Evolutionary conservation across 2,113 vertebrate species (phyloP), one percentile per base, ranked within the genome.

Genomic region (Hiodon tergisus): DNA sequence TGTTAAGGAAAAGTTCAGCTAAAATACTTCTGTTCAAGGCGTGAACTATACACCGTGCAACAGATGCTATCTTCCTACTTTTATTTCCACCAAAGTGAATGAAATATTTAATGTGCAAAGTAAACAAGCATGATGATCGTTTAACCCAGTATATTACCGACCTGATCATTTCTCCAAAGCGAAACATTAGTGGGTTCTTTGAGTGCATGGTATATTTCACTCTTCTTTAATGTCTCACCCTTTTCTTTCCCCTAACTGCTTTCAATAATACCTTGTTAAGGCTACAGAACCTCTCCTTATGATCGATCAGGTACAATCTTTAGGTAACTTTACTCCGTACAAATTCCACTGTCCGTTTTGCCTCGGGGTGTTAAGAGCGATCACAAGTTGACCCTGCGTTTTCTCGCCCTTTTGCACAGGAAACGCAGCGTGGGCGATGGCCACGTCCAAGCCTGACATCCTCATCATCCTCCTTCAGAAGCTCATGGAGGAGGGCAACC

Each of bases 361-460:
- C 57, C 48, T 59, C 14, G 69, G 46, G 31, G 50, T 50, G 67
- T 53, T 71, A 52, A 16, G 14, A 54, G 61, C 53, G 61, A 53
- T 31, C 16, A 3, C 60, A 17, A 52, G 4, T 46, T 63, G 17
- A 58, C 66, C 61, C 5, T 46, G 8, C 10, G 8, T 9, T 69
- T 6, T 11, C 14, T 14, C 52, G 6, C 71, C 13, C 17, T 9
- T 48, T 85, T 76, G 86, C 86, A 55, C 88, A 99, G 97, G 97
- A 88, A 97, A 98, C 11, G 97, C 97, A 69, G 98, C 97, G 0
- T 99, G 97, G 97, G 96, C 97, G n/a, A 98, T 99, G 97, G 97
- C 97, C 72, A 98, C 97, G 48, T 98, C 96, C 79, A 99, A 99
- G 85, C 96, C 97, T 0, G 97, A 99, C 83, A 96, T 99, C 79